These are phyloP conservation scores for Coenonympha glycerion DNA, from an alignment of 2,888 invertebrate species.

Conservation along the genomic window DNA sequence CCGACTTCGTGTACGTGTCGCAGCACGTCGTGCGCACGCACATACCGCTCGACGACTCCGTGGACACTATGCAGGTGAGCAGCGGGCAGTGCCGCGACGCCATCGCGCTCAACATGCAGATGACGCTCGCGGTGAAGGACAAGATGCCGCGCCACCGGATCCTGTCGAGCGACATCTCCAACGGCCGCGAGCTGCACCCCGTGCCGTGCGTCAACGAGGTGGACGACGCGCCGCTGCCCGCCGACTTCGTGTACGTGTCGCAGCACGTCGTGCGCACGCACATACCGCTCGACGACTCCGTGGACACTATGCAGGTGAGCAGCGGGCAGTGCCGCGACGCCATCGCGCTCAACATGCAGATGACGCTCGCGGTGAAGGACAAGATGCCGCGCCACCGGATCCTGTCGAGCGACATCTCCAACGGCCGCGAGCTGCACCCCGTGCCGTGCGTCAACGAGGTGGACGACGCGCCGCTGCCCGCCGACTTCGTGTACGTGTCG, in stretches of 20 bases:
- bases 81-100: too few relatives aligned
- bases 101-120: too few relatives aligned
- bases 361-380: too few relatives aligned
- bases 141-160: too few relatives aligned
- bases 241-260: slow-evolving; percentile 85
- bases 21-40: slow-evolving; percentile 83
- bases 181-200: too few relatives aligned
- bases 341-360: too few relatives aligned
- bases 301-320: slow-evolving; percentile 80
- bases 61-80: slow-evolving; percentile 80
- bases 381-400: too few relatives aligned
- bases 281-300: slow-evolving; percentile 81
- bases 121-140: too few relatives aligned
- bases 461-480: slow-evolving; percentile 80
- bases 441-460: slow-evolving; percentile 85
- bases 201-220: slow-evolving; percentile 85
- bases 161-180: too few relatives aligned
- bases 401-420: too few relatives aligned
- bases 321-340: too few relatives aligned
- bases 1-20: slow-evolving; percentile 85
- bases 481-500: slow-evolving; percentile 85
- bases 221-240: slow-evolving; percentile 80
- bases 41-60: slow-evolving; percentile 81
- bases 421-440: slow-evolving; percentile 87
- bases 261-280: slow-evolving; percentile 83